A percentile compares a stretch with the other conserved stretches of the same genome.
Evolutionary conservation across 2,797 vertebrate genomes (phyloP).

Genomic region (Tadarida brasiliensis): DNA sequence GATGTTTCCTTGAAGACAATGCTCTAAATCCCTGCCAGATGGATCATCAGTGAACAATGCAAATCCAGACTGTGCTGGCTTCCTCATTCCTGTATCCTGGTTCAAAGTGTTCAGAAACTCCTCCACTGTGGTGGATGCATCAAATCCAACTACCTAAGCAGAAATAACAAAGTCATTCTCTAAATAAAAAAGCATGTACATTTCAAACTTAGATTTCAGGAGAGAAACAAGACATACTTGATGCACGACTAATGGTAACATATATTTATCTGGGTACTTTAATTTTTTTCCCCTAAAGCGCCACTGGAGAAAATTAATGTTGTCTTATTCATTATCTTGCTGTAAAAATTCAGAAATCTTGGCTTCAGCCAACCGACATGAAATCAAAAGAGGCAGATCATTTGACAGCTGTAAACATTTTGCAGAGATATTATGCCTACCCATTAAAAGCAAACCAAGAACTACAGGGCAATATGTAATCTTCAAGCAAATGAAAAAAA

Average conservation of each 20-base stretch:
- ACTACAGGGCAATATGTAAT: neutral
- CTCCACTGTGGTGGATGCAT: slow-evolving; percentile 97
- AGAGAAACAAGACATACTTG: neutral
- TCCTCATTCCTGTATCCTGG: slow-evolving; percentile 96
- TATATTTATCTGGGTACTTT: neutral
- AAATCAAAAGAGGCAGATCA: slow-evolving; percentile 56
- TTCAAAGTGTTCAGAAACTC: slow-evolving; percentile 97
- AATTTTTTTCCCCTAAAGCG: neutral
- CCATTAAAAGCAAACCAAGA: slow-evolving; percentile 51
- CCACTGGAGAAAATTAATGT: slow-evolving; percentile 21
- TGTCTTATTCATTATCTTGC: neutral
- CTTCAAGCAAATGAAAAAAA: slow-evolving; percentile 33
- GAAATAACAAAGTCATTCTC: slow-evolving; percentile 64
- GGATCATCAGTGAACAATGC: slow-evolving; percentile 97
- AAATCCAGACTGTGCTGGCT: slow-evolving; percentile 94
- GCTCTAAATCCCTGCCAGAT: slow-evolving; percentile 94
- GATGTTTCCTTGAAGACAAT: slow-evolving; percentile 95
- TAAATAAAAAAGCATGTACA: neutral
- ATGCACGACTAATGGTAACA: neutral
- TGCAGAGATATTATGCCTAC: neutral
- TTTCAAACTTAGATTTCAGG: neutral
- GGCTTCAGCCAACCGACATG: slow-evolving; percentile 30
- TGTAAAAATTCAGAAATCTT: slow-evolving; percentile 48
- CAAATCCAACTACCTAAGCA: slow-evolving; percentile 96
- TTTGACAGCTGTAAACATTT: slow-evolving; percentile 8